Percentiles rank a stretch among this genome's conserved stretches.
These are phyloP conservation scores for Tenodera sinensis DNA, from an alignment of 2,888 invertebrate genomes.

Conservation along the genomic window DNA sequence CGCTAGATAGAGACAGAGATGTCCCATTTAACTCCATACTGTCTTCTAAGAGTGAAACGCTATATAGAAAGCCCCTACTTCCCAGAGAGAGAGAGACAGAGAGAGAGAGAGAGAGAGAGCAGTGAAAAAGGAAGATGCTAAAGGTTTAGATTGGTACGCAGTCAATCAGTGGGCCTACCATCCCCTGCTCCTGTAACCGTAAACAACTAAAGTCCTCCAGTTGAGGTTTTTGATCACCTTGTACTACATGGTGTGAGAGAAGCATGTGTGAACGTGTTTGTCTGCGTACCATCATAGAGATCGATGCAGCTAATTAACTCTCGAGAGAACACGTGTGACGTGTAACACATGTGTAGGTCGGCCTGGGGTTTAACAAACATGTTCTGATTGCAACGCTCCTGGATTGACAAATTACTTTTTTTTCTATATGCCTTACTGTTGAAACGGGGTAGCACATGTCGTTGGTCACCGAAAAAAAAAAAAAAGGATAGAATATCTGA, in stretches of 20 bases:
- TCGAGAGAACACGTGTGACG: background rate
- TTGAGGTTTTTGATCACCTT: background rate
- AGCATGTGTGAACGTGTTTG: background rate
- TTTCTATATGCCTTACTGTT: background rate
- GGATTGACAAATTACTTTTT: background rate
- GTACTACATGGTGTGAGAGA: background rate
- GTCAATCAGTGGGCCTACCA: no score
- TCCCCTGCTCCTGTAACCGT: no score
- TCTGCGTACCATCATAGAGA: background rate
- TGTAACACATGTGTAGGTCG: background rate
- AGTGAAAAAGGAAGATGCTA: no score
- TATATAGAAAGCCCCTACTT: no score
- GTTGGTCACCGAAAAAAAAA: background rate
- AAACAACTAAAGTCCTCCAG: no score
- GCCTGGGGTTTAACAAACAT: background rate
- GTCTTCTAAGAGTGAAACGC: no score
- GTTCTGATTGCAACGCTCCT: background rate
- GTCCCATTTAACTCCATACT: no score
- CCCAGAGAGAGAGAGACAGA: no score
- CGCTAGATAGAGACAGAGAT: no score
- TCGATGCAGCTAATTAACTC: background rate
- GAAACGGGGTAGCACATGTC: background rate
- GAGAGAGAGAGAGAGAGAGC: no score
- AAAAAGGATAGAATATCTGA: background rate
- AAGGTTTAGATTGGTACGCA: no score